phyloP scores from a whole-genome alignment of 2,888 invertebrate genomes.

The Perithous albicinctus region DNA sequence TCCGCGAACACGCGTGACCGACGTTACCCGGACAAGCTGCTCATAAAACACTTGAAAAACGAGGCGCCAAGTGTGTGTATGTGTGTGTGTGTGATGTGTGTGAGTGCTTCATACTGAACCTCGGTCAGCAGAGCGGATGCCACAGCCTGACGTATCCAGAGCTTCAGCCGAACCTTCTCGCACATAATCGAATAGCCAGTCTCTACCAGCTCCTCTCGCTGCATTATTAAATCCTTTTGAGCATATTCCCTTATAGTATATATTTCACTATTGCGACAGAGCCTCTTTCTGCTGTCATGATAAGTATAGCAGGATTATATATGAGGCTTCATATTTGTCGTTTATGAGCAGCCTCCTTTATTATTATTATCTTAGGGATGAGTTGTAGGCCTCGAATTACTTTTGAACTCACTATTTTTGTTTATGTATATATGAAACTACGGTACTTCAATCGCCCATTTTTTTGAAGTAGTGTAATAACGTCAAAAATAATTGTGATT shows the following conservation, averaged over 20 bases:
- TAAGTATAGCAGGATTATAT: not conserved
- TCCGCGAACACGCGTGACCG: slow-evolving; percentile 57
- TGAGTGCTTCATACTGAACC: slow-evolving; percentile 1
- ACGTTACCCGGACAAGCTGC: slow-evolving; percentile 55
- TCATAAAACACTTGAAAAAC: slow-evolving; percentile 63
- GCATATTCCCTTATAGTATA: slow-evolving; percentile 10
- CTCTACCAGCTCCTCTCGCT: slow-evolving; percentile 45
- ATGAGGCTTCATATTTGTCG: slow-evolving; percentile 3
- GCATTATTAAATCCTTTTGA: slow-evolving; percentile 72
- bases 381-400: not conserved
- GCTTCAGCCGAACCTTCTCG: slow-evolving; percentile 17
- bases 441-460: not conserved
- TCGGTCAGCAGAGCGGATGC: not conserved
- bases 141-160: slow-evolving; percentile 19
- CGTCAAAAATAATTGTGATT: too few relatives aligned
- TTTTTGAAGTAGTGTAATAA: too few relatives aligned
- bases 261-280: not conserved
- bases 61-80: slow-evolving; percentile 24
- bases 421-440: too few relatives aligned
- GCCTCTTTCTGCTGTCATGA: not conserved
- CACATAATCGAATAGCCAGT: slow-evolving; percentile 65
- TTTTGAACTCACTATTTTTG: not conserved
- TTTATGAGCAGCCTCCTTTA: not conserved
- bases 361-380: not conserved
- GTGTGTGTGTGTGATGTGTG: not conserved